These are phyloP conservation scores for Ceratina australensis DNA, from an alignment of 1,140 invertebrate genomes.

Conservation along the genomic window DNA sequence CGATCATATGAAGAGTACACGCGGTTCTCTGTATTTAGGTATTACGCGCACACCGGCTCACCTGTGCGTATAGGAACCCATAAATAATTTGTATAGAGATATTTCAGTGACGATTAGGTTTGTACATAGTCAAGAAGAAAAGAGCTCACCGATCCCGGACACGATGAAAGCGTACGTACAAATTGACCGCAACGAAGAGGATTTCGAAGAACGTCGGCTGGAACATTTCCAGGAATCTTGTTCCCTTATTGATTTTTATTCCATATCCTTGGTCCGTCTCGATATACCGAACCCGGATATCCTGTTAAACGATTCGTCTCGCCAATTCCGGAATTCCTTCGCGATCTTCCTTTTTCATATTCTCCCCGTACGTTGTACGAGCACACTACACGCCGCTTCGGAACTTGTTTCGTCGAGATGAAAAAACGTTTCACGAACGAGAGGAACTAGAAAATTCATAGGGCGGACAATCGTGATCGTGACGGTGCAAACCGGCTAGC, in stretches of 20 bases:
- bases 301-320: background rate
- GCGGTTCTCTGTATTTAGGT: background rate
- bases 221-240: slow-evolving; percentile 68
- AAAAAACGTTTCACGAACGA: background rate
- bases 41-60: slow-evolving; percentile 3
- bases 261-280: slow-evolving; percentile 62
- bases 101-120: slow-evolving; percentile 33
- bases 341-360: too few relatives aligned
- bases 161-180: background rate
- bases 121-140: slow-evolving; percentile 38
- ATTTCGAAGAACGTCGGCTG: slow-evolving; percentile 58
- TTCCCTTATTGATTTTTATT: slow-evolving; percentile 74
- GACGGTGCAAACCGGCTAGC: background rate
- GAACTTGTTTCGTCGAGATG: background rate
- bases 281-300: too few relatives aligned
- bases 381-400: too few relatives aligned
- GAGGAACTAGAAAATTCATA: background rate
- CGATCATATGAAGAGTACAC: background rate
- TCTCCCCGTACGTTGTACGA: background rate
- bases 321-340: background rate
- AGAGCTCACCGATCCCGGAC: slow-evolving; percentile 2
- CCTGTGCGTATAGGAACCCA: slow-evolving; percentile 29
- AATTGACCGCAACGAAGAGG: background rate
- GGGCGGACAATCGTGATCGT: background rate
- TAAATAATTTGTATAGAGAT: slow-evolving; percentile 34